Evolutionary conservation across 1,140 invertebrate species (phyloP).

Genomic region (Acyrthosiphon pisum): DNA sequence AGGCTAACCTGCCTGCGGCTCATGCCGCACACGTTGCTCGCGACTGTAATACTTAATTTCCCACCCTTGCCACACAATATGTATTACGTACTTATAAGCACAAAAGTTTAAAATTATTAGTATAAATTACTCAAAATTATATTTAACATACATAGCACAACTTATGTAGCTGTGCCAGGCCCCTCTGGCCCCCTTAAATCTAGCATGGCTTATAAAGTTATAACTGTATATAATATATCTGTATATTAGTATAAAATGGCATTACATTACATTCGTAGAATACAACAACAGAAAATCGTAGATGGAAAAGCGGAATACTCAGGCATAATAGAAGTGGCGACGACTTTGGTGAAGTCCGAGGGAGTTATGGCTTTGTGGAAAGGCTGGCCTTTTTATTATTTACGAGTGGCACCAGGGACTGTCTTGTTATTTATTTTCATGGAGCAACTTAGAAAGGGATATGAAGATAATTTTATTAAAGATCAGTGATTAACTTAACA

Average conservation of each 20-base stretch:
- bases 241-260: background rate
- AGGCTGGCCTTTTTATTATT: conserved; percentile 97
- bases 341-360: conserved; percentile 84
- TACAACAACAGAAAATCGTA: conserved; percentile 96
- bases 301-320: conserved; percentile 93
- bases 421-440: conserved; percentile 98
- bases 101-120: too few relatives aligned
- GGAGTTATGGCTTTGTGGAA: conserved; percentile 98
- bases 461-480: conserved; percentile 54
- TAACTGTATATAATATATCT: too few relatives aligned
- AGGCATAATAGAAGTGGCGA: conserved; percentile 89
- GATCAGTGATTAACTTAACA: background rate
- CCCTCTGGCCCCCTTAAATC: too few relatives aligned
- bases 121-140: too few relatives aligned
- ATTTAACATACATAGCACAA: too few relatives aligned
- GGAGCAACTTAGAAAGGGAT: conserved; percentile 82
- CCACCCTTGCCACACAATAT: too few relatives aligned
- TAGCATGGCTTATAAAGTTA: too few relatives aligned
- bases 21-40: too few relatives aligned
- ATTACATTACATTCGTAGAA: conserved; percentile 67
- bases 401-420: conserved; percentile 94
- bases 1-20: too few relatives aligned
- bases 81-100: too few relatives aligned
- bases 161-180: too few relatives aligned
- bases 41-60: too few relatives aligned